Conservation (phyloP, 2,888 invertebrate genomes). For the Cerastoderma edule region DNA sequence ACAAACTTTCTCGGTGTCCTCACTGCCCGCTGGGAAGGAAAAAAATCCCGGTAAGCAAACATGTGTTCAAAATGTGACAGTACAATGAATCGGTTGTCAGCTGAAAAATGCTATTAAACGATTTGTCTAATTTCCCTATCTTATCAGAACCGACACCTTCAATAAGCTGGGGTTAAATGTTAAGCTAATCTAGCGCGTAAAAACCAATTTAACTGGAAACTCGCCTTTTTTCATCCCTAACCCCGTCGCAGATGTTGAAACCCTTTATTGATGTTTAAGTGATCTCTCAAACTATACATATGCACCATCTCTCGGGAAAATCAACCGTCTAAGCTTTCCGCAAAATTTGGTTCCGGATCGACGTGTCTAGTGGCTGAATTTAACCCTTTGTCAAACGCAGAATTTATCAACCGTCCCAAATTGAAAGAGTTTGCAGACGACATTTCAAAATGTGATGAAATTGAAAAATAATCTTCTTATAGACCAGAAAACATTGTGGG, state of each 20-base stretch:
- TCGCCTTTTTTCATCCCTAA: slow-evolving; percentile 10
- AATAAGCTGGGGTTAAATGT: slow-evolving; percentile 17
- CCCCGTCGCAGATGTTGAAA: slow-evolving; percentile 18
- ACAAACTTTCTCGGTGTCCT: no score
- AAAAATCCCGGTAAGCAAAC: slow-evolving; percentile 18
- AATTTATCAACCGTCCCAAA: no score
- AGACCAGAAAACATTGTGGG: no score
- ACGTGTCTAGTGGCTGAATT: no score
- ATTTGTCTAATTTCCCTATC: slow-evolving; percentile 16
- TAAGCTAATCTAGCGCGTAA: slow-evolving; percentile 16
- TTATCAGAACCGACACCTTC: slow-evolving; percentile 20
- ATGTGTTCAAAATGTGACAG: slow-evolving; percentile 13
- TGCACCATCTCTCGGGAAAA: no score
- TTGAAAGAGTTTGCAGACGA: no score
- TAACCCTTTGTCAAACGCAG: no score
- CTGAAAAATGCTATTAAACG: slow-evolving; percentile 15
- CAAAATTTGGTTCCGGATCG: no score
- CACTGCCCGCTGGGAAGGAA: no score
- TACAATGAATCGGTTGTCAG: slow-evolving; percentile 20
- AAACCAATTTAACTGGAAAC: slow-evolving; percentile 14
- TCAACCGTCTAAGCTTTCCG: no score
- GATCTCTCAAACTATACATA: slow-evolving; percentile 24
- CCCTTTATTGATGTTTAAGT: slow-evolving; percentile 13
- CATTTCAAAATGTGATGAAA: no score
- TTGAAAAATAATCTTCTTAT: no score